Conservation (phyloP, 2,888 invertebrate genomes). For the Dinocampus coccinellae region DNA sequence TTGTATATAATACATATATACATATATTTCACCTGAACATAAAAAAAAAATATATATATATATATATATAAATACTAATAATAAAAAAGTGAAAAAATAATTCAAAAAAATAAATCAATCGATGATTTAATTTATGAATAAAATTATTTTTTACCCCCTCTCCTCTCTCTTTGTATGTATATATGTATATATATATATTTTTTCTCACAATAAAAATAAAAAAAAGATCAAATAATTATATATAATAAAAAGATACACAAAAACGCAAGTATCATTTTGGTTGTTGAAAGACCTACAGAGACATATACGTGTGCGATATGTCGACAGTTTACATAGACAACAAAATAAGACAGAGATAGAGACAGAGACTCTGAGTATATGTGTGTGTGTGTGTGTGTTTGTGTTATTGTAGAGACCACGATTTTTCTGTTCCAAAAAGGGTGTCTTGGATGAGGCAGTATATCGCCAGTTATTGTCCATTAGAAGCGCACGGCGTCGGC, state of each 20-base stretch:
- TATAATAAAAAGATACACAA: not conserved
- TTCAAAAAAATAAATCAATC: not conserved
- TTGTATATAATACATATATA: not conserved
- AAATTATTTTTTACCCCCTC: not conserved
- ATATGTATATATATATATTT: no score
- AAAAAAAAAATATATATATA: no score
- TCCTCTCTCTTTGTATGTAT: not conserved
- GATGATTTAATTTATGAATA: not conserved
- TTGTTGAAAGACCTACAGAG: not conserved
- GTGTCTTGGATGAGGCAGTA: conserved; percentile 58
- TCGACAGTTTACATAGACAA: not conserved
- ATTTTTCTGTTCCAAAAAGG: conserved; percentile 39
- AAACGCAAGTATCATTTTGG: not conserved
- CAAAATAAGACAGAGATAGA: conserved; percentile 17
- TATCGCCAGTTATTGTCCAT: conserved; percentile 66
- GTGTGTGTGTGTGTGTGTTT: not conserved
- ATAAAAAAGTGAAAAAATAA: not conserved
- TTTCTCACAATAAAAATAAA: not conserved
- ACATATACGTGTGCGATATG: not conserved
- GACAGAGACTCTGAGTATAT: not conserved
- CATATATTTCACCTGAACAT: not conserved
- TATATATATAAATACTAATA: not conserved
- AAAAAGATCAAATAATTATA: not conserved
- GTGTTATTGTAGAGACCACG: conserved; percentile 15
- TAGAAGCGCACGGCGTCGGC: conserved; percentile 60